A percentile compares a stretch with the other conserved stretches of the same genome.
Conservation (phyloP, 64 coral and sea anemone genomes). For the Hydrozoanthus tunicans region DNA sequence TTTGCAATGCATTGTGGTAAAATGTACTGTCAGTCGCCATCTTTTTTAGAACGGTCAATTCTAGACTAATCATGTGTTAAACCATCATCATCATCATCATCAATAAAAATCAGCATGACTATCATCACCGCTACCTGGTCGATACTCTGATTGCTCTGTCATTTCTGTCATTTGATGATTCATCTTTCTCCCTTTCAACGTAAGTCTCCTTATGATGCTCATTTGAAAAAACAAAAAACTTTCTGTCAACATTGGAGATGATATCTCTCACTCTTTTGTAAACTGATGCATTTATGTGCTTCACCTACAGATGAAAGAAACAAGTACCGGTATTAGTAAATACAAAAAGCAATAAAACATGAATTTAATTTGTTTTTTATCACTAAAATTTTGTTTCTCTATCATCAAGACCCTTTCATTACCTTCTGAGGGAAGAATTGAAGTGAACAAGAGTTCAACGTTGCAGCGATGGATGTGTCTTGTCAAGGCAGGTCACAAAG, state of each 20-base stretch:
- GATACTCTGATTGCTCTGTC: conserved; percentile 87
- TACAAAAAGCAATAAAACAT: no score
- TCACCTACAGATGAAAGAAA: conserved; percentile 64
- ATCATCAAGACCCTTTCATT: no score
- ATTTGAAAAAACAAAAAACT: conserved; percentile 99
- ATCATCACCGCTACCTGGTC: conserved; percentile 58
- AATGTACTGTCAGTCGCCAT: no score
- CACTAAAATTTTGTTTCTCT: neutral
- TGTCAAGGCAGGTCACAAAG: no score
- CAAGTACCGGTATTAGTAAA: neutral
- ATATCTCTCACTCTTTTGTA: conserved; percentile 90
- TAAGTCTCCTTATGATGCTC: conserved; percentile 96
- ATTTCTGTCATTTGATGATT: conserved; percentile 96
- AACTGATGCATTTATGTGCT: conserved; percentile 90
- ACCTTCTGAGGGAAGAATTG: no score
- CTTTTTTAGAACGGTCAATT: no score
- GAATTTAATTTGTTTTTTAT: neutral
- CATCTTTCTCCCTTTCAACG: conserved; percentile 90
- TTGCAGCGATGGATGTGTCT: no score
- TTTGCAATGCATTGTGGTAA: no score
- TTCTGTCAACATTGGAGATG: conserved; percentile 74
- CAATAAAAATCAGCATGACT: no score
- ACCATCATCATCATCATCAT: no score
- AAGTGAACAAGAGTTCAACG: no score
- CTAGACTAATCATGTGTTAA: no score